Evolutionary conservation across 92 coral and sea anemone genomes (phyloP), one percentile per base, ranked within the genome.

Genomic region (Zoanthus gigantus): DNA sequence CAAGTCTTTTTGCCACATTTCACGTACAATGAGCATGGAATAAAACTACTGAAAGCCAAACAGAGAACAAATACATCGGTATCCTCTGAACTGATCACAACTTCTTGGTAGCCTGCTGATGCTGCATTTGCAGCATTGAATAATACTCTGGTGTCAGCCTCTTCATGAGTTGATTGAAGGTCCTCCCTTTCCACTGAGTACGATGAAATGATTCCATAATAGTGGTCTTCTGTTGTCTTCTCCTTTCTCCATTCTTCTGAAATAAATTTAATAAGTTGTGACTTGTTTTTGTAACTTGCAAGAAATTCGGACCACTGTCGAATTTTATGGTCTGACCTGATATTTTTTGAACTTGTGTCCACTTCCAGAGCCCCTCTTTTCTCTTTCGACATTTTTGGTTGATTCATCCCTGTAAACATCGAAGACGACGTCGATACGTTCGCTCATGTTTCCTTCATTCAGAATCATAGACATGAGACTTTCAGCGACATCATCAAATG

Each of bases 1-100:
- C 87, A 69, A 13, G 78, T 34, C 47, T 69, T 69, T 71, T 78
- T 71, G 60, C 90, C 54, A 47, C 90, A 79, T 68, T 87, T 87
- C 29, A 65, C 47, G 54, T 77, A 79, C 14, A 79, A 32, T 13
- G 71, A 37, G 61, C 78, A 50, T 17, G 87, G 87, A 58, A 79
- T 56, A 69, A 66, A 44, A 50, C 54, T 42, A 34, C 4, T 44
- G 29, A 75, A 75, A 16, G 63, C 57, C 28, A 50, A 16, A 44
- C 61, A 15, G 2, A 75, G 29, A 9, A 75, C 14, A 75, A 75
- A 75, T 9, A 75, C 79, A 75, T 75, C 79, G 11, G 81, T 76
- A 46, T 76, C 81, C 18, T 76, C 67, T 23, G 81, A 52, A 3
- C 45, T 7, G 0, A 76, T 11, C 42, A 76, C 60, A 2, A 76